Evolutionary conservation across 2,113 vertebrate genomes (phyloP).

Genomic region (Ciconia maguari): DNA sequence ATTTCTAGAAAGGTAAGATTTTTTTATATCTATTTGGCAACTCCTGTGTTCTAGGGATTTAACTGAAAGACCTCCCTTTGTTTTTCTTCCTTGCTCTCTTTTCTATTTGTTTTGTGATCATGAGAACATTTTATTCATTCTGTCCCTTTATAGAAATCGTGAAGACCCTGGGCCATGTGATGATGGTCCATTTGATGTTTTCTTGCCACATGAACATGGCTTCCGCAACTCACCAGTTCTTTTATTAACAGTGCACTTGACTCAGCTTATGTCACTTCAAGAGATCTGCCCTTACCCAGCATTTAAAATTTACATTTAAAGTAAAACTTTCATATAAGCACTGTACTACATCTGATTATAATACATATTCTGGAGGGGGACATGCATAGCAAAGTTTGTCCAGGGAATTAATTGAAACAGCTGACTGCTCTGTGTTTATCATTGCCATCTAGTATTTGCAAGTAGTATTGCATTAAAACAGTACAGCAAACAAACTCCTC

Average conservation of each 20-base stretch:
- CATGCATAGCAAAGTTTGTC: not conserved
- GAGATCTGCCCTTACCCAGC: not conserved
- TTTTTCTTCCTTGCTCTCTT: not conserved
- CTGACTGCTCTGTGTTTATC: not conserved
- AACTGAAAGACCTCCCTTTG: not conserved
- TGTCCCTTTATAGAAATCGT: not conserved
- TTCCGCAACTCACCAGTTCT: not conserved
- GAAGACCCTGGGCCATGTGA: not conserved
- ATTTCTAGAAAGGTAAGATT: not conserved
- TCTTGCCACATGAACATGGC: not conserved
- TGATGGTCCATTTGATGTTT: not conserved
- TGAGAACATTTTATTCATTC: not conserved
- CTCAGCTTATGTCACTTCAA: not conserved
- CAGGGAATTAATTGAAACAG: not conserved
- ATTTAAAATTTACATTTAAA: slow-evolving; percentile 23
- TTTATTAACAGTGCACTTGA: slow-evolving; percentile 8
- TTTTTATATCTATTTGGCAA: not conserved
- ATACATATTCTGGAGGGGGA: slow-evolving; percentile 5
- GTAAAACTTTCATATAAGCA: not conserved
- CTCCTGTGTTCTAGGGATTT: not conserved
- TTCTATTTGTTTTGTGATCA: not conserved
- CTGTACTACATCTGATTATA: not conserved
- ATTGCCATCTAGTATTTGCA: not conserved
- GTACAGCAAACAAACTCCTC: not conserved
- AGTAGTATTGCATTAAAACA: not conserved